Percentiles rank a stretch among this genome's conserved stretches.
These are phyloP conservation scores for Microctenopoma stevenorrisi DNA, from an alignment of 2,797 vertebrate genomes.

Conservation along the genomic window DNA sequence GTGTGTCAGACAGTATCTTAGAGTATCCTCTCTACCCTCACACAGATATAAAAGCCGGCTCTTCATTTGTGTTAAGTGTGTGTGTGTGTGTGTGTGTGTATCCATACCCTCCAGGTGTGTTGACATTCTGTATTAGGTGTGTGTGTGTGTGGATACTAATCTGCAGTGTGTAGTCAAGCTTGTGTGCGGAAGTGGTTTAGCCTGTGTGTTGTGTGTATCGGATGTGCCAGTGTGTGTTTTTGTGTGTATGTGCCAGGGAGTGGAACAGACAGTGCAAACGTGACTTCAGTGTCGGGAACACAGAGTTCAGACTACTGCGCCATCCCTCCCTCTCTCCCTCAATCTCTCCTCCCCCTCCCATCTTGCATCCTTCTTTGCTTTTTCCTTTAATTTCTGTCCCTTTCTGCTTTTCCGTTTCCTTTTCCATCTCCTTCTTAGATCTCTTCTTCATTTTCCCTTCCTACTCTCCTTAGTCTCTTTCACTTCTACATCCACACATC, in stretches of 20 bases:
- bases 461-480: background rate
- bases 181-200: conserved; percentile 25
- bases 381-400: background rate
- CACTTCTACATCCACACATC: too few species aligned
- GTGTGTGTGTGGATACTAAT: conserved; percentile 8
- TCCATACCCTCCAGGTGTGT: conserved; percentile 5
- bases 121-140: background rate
- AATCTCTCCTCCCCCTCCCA: conserved; percentile 25
- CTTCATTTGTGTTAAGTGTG: conserved; percentile 25
- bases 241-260: conserved; percentile 27
- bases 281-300: conserved; percentile 74
- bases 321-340: conserved; percentile 44
- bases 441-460: background rate
- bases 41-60: background rate
- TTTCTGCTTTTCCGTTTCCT: background rate
- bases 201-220: conserved; percentile 17
- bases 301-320: conserved; percentile 71
- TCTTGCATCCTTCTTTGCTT: background rate
- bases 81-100: background rate
- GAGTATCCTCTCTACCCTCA: conserved; percentile 22
- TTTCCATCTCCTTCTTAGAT: too few species aligned
- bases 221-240: conserved; percentile 19
- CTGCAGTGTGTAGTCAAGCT: conserved; percentile 12
- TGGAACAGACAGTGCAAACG: conserved; percentile 73
- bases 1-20: background rate